phyloP scores from a whole-genome alignment of 2,888 invertebrate genomes.

The Hemicrepidius hirtus region DNA sequence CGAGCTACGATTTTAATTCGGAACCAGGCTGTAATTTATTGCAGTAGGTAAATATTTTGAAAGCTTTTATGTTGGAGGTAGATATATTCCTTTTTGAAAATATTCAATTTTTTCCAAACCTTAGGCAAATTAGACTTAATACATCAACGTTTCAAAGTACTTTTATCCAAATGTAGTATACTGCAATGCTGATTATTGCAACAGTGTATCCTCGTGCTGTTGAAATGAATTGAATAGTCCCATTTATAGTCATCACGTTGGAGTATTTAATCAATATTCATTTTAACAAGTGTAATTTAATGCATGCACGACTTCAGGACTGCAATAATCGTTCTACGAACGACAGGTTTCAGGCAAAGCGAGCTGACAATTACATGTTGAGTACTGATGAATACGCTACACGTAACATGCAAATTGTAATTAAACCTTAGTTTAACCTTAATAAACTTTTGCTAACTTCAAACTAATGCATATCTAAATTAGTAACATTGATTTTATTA shows the following conservation, averaged over 20 bases:
- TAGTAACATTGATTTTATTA: too few relatives aligned
- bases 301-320: constrained; percentile 1
- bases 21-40: constrained; percentile 3
- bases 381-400: neutral
- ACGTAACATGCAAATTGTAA: constrained; percentile 15
- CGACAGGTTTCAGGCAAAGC: neutral
- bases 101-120: neutral
- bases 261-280: constrained; percentile 8
- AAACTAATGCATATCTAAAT: neutral
- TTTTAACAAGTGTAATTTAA: constrained; percentile 8
- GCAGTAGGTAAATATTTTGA: constrained; percentile 16
- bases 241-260: too few relatives aligned
- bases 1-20: constrained; percentile 1
- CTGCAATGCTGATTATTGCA: too few relatives aligned
- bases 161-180: too few relatives aligned
- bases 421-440: constrained; percentile 10
- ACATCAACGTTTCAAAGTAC: too few relatives aligned
- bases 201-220: too few relatives aligned
- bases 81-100: neutral
- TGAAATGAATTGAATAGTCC: too few relatives aligned
- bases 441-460: neutral
- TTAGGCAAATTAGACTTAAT: too few relatives aligned
- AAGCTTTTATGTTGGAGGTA: constrained; percentile 10
- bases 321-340: constrained; percentile 11
- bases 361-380: constrained; percentile 10